A percentile compares a stretch with the other conserved stretches of the same genome.
These are phyloP conservation scores for Caenorhabditis sp. DNA, from an alignment of 2,888 invertebrate genomes.

Conservation along the genomic window DNA sequence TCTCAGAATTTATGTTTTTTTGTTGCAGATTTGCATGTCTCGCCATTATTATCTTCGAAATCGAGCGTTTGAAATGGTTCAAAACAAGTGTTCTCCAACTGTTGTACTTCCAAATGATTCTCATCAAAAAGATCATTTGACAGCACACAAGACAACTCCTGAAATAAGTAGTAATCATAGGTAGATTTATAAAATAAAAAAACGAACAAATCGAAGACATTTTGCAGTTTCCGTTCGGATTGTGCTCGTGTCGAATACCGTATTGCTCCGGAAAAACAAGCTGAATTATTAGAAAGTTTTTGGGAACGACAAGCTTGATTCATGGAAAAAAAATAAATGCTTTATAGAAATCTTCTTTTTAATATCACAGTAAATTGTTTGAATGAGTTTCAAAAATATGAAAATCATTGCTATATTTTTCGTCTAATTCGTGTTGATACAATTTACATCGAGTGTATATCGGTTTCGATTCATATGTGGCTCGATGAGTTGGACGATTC, in stretches of 20 bases:
- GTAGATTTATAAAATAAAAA: conserved; percentile 4
- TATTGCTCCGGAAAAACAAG: conserved; percentile 40
- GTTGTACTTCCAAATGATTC: neutral
- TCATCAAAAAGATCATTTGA: conserved; percentile 7
- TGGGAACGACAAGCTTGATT: conserved; percentile 24
- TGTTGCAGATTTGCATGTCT: conserved; percentile 35
- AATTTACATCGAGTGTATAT: conserved; percentile 22
- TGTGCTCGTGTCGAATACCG: conserved; percentile 37
- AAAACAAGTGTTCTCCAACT: neutral
- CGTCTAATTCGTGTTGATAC: conserved; percentile 34
- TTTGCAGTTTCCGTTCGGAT: conserved; percentile 36
- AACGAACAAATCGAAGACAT: neutral
- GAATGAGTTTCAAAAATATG: conserved; percentile 34
- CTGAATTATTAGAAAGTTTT: conserved; percentile 37
- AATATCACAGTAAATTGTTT: conserved; percentile 18
- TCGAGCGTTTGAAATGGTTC: conserved; percentile 26
- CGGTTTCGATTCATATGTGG: conserved; percentile 24
- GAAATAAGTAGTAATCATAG: conserved; percentile 35
- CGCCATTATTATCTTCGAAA: conserved; percentile 42
- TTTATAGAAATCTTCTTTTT: too few species aligned
- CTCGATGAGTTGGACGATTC: conserved; percentile 32
- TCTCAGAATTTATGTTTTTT: too few species aligned
- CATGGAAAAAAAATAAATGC: too few species aligned
- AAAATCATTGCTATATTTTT: conserved; percentile 19
- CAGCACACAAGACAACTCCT: conserved; percentile 18